These are phyloP conservation scores for Paraescarpia echinospica DNA, from an alignment of 1,140 invertebrate species.

Conservation along the genomic window DNA sequence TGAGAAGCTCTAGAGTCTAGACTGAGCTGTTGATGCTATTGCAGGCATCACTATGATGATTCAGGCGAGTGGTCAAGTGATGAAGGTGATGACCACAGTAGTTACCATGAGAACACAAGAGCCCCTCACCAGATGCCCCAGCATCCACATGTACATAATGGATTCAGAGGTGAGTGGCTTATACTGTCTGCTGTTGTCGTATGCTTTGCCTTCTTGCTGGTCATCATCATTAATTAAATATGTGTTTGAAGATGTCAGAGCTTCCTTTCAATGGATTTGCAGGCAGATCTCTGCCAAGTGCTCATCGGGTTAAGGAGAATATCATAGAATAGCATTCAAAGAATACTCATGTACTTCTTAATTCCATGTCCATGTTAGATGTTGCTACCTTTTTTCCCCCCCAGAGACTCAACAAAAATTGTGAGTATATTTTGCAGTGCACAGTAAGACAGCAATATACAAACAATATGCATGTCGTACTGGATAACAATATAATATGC, in stretches of 20 bases:
- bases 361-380: neutral
- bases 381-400: neutral
- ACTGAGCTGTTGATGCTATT: no score
- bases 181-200: neutral
- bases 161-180: neutral
- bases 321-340: neutral
- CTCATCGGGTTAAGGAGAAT: neutral
- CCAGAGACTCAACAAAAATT: no score
- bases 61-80: neutral
- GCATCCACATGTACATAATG: neutral
- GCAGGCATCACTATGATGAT: neutral
- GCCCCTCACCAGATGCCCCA: neutral
- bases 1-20: no score
- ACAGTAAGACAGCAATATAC: neutral
- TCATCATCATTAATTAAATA: neutral
- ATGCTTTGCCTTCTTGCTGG: neutral
- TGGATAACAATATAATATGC: neutral
- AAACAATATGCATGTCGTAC: neutral
- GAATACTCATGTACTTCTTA: neutral
- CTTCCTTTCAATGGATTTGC: neutral
- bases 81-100: neutral
- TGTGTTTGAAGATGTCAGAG: neutral
- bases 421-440: neutral
- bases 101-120: neutral
- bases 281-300: neutral